Percentiles rank a stretch among this genome's conserved stretches.
Evolutionary conservation across 2,113 vertebrate species (phyloP).

Genomic region (Trogon melanurus): DNA sequence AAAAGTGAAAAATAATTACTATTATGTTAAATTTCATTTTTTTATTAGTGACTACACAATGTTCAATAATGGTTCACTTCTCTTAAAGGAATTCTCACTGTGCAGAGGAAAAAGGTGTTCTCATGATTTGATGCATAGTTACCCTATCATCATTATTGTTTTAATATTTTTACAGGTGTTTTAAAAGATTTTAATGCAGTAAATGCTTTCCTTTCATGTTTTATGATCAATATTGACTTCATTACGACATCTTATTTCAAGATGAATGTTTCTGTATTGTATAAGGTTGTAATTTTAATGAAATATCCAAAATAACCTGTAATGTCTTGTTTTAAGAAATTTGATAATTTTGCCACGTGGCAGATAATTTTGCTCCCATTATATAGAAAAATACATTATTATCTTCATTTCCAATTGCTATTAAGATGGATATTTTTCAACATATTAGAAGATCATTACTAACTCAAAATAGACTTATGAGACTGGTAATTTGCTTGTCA

Average conservation of each 20-base stretch:
- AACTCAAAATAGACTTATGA: slow-evolving; percentile 54
- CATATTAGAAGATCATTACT: slow-evolving; percentile 63
- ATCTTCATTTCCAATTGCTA: slow-evolving; percentile 56
- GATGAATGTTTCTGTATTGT: slow-evolving; percentile 23
- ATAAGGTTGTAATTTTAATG: slow-evolving; percentile 43
- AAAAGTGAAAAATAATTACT: neutral
- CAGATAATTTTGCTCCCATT: slow-evolving; percentile 30
- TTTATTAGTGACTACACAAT: neutral
- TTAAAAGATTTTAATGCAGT: slow-evolving; percentile 14
- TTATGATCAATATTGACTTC: slow-evolving; percentile 17
- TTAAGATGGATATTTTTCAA: slow-evolving; percentile 57
- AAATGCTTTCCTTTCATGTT: neutral
- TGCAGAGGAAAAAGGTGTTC: neutral
- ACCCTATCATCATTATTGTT: neutral
- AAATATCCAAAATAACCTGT: slow-evolving; percentile 1
- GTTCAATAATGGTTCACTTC: neutral
- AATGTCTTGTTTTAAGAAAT: slow-evolving; percentile 53
- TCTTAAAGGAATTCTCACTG: neutral
- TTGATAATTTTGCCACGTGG: neutral
- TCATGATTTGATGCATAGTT: neutral
- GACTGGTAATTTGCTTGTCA: slow-evolving; percentile 74
- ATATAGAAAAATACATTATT: slow-evolving; percentile 43
- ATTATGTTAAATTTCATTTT: neutral
- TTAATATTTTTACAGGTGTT: neutral
- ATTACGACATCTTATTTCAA: slow-evolving; percentile 29